Base-by-base conservation (phyloP, 2,113 vertebrate species). In the Ammodytes dubius region DNA sequence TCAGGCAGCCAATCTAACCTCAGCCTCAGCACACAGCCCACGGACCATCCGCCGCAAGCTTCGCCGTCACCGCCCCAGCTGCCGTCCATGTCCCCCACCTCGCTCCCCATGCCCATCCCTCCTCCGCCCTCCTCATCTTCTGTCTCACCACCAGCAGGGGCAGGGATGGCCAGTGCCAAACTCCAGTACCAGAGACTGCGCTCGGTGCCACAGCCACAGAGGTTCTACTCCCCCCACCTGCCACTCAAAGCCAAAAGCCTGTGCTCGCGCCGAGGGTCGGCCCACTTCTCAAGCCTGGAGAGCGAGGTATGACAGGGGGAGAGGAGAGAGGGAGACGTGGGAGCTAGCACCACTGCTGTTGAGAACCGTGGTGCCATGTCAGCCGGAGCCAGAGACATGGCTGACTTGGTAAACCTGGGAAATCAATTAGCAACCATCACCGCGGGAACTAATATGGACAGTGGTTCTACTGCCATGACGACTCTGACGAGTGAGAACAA, bases 201-300 rank as follows among this genome's bases (percentile, higher is more conserved):
- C 65, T 96, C 95, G 15, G 95, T 95, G 74, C 95, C 95, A 86
- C 95, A 96, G 89, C 95, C 95, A 47, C 92, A 92, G 61, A 91
- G 94, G 83, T 96, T 96, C 83, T 96, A 96, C 81, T 96, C 95
- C 68, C 95, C 95, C 70, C 95, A 95, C 90, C 92, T 96, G 87
- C 95, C 95, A 56, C 95, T 96, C 86, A 96, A 96, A 94, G 95
- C 95, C 91, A 95, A 96, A 93, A 97, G 96, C 86, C 95, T 98
- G 90, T 96, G 96, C 90, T 97, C 96, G 37, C 96, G 97, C 69
- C 91, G 97, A 85, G 97, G 97, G 84, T 97, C 97, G 7, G 97
- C 97, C 84, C 97, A 98, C 93, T 98, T 97, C 94, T 97, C 97
- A 92, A 98, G 97, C 91, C 95, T 98, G 83, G 97, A 97, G 92